Evolutionary conservation across 2,888 invertebrate species (phyloP).

Genomic region (Drosophila nigricruria): DNA sequence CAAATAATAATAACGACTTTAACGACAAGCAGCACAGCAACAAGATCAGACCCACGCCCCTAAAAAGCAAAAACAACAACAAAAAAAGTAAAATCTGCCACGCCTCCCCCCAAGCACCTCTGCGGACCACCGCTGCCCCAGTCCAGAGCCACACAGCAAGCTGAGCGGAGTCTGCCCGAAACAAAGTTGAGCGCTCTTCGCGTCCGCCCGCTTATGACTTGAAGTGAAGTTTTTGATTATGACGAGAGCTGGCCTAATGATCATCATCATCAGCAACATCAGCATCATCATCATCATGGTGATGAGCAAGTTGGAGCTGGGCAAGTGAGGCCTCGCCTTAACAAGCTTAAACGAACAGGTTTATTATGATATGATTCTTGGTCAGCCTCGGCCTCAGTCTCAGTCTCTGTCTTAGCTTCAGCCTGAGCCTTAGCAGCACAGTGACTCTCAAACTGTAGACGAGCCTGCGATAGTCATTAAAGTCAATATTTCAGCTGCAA

Average conservation of each 20-base stretch:
- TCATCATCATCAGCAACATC: conserved; percentile 23
- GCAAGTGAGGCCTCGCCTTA: conserved; percentile 64
- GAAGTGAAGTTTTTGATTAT: conserved; percentile 68
- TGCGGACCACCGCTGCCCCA: conserved; percentile 20
- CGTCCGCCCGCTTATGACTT: conserved; percentile 73
- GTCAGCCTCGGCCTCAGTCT: conserved; percentile 10
- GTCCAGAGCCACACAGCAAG: conserved; percentile 55
- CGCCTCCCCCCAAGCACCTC: conserved; percentile 7
- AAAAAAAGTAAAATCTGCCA: neutral
- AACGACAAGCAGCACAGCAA: conserved; percentile 74
- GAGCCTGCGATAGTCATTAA: conserved; percentile 21
- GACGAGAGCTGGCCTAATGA: conserved; percentile 46
- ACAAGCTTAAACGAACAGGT: conserved; percentile 77
- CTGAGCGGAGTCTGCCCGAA: conserved; percentile 40
- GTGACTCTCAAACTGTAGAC: conserved; percentile 59
- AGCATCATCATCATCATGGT: conserved; percentile 14
- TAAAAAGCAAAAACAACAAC: neutral
- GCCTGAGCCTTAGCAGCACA: conserved; percentile 17
- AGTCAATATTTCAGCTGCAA: conserved; percentile 7
- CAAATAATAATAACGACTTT: conserved; percentile 81
- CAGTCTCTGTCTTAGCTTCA: neutral
- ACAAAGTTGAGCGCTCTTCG: conserved; percentile 69
- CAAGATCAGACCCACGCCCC: conserved; percentile 43
- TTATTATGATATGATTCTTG: conserved; percentile 70
- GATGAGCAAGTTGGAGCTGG: conserved; percentile 34